These are phyloP conservation scores for Venturia canescens DNA, from an alignment of 1,140 invertebrate genomes.

Conservation along the genomic window DNA sequence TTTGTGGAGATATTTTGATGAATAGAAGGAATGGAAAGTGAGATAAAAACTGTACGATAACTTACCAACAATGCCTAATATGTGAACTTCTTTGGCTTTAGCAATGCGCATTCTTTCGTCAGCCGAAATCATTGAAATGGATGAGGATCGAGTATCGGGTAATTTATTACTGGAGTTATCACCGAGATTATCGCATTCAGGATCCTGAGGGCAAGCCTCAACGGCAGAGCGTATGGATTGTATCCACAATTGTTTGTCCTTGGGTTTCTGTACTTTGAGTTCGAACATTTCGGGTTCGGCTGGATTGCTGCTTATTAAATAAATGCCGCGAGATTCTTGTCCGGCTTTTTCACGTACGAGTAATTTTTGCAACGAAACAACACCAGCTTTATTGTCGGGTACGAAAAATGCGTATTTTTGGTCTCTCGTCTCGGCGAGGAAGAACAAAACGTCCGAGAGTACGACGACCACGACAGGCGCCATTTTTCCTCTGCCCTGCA, in stretches of 20 bases:
- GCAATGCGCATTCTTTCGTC: constrained; percentile 85
- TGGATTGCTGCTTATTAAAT: constrained; percentile 92
- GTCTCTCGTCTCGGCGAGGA: constrained; percentile 91
- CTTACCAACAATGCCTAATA: constrained; percentile 84
- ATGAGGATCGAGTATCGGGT: constrained; percentile 67
- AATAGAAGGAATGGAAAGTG: too few relatives aligned
- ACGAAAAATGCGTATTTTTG: constrained; percentile 89
- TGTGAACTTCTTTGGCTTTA: constrained; percentile 85
- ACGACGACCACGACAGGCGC: constrained; percentile 91
- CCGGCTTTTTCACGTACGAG: constrained; percentile 95
- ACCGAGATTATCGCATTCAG: constrained; percentile 79
- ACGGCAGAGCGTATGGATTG: constrained; percentile 86
- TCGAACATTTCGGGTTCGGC: constrained; percentile 97
- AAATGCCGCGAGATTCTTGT: constrained; percentile 90
- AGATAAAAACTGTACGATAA: background rate
- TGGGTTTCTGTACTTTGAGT: constrained; percentile 91
- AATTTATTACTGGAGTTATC: constrained; percentile 75
- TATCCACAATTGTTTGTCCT: constrained; percentile 94
- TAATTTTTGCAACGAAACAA: constrained; percentile 93
- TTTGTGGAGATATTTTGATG: too few relatives aligned
- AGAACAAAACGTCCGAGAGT: constrained; percentile 93
- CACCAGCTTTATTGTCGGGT: constrained; percentile 93
- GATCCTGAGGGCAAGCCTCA: constrained; percentile 82
- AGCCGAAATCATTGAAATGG: constrained; percentile 77
- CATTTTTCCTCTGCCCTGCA: constrained; percentile 90